Evolutionary conservation across 2,797 vertebrate genomes (phyloP).

Genomic region (Ptychadena robeensis): DNA sequence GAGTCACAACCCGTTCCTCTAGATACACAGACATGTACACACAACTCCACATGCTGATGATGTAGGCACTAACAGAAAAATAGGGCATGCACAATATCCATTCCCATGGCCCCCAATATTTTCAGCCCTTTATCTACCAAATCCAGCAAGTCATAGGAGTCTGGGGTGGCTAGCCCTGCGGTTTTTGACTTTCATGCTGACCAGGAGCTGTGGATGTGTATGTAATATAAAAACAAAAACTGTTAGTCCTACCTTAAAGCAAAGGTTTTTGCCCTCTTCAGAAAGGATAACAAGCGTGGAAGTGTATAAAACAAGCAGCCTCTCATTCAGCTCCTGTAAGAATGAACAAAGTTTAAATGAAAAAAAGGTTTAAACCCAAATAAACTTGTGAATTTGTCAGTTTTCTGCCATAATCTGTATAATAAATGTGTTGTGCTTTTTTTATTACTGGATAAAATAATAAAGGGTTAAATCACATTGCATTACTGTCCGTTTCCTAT

Average conservation of each 20-base stretch:
- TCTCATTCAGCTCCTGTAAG: slow-evolving; percentile 85
- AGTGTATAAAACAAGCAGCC: slow-evolving; percentile 89
- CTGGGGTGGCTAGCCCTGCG: background rate
- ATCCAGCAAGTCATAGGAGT: background rate
- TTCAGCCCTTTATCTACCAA: background rate
- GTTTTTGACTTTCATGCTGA: background rate
- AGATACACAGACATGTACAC: slow-evolving; percentile 28
- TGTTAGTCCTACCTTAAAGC: slow-evolving; percentile 97
- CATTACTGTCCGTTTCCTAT: no score
- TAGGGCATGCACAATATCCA: background rate
- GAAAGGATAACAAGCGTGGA: slow-evolving; percentile 90
- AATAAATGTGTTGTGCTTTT: no score
- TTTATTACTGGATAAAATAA: no score
- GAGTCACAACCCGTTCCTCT: slow-evolving; percentile 55
- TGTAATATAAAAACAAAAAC: no score
- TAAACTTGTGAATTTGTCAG: no score
- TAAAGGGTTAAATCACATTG: no score
- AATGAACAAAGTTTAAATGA: background rate
- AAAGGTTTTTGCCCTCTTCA: slow-evolving; percentile 82
- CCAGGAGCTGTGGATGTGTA: background rate
- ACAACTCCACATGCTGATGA: slow-evolving; percentile 8
- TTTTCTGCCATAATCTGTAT: no score
- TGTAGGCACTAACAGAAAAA: background rate
- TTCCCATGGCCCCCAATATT: background rate
- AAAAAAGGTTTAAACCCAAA: no score